phyloP scores from a whole-genome alignment of 2,797 vertebrate genomes.

The Mus spretus region DNA sequence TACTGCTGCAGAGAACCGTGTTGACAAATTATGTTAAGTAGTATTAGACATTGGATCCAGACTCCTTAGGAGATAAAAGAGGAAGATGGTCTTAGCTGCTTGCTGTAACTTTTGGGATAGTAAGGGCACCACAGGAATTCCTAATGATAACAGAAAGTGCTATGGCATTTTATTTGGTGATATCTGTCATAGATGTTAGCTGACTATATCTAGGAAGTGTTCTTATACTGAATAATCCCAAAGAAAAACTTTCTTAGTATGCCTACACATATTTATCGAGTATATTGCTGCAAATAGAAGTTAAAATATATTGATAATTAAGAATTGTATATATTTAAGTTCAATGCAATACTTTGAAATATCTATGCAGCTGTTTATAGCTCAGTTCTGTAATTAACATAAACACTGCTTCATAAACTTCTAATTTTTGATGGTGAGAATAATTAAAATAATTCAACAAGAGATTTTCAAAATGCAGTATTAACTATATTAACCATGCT shows the following conservation, averaged over 20 bases:
- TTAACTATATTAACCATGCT: neutral
- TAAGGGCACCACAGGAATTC: neutral
- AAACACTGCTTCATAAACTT: neutral
- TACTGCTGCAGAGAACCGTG: constrained; percentile 32
- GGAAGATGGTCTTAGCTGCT: constrained; percentile 30
- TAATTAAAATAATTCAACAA: neutral
- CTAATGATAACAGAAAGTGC: constrained; percentile 30
- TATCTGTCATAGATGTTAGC: constrained; percentile 14
- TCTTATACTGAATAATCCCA: neutral
- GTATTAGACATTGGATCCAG: constrained; percentile 11
- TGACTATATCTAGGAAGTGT: neutral
- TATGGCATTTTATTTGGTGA: neutral
- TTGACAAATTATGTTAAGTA: constrained; percentile 51
- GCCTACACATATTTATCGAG: neutral
- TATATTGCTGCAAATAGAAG: neutral
- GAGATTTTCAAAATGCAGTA: neutral
- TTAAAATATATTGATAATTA: neutral
- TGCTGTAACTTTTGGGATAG: neutral
- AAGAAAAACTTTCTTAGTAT: neutral
- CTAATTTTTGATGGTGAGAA: neutral
- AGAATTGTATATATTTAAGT: neutral
- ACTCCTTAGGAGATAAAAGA: constrained; percentile 33
- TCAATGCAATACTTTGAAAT: neutral
- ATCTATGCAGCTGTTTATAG: neutral
- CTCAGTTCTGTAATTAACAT: neutral